Conservation (phyloP, 2,797 vertebrate species). For the Myotis daubentonii region DNA sequence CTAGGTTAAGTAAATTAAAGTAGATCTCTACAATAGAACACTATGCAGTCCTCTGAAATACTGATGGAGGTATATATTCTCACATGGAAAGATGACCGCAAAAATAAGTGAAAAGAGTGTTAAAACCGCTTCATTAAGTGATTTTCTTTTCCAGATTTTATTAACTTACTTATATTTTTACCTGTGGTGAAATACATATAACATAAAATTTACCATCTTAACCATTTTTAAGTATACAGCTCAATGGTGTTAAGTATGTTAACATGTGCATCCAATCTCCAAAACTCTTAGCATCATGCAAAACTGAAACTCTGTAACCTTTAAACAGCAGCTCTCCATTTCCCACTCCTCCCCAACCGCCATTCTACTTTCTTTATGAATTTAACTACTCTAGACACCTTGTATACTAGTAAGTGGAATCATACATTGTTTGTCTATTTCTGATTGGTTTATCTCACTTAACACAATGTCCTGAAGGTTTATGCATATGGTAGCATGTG, state of each 20-base stretch:
- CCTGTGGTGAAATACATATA: background rate
- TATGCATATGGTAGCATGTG: background rate
- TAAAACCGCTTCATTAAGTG: background rate
- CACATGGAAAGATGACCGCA: background rate
- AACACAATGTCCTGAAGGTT: background rate
- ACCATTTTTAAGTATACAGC: background rate
- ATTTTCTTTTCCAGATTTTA: background rate
- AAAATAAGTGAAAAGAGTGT: slow-evolving; percentile 5
- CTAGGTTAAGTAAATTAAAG: background rate
- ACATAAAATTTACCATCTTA: background rate
- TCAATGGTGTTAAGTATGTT: background rate
- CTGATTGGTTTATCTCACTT: background rate
- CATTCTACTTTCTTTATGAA: background rate
- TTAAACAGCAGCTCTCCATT: background rate
- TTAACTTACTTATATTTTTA: background rate
- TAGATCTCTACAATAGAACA: background rate
- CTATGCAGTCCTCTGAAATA: background rate
- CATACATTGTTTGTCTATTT: background rate
- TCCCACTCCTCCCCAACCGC: background rate
- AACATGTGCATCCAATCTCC: background rate
- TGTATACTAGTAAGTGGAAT: background rate
- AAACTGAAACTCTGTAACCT: background rate
- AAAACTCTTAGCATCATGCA: background rate
- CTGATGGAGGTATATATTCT: background rate
- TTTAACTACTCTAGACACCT: background rate